Evolutionary conservation across 1,140 invertebrate species (phyloP).

Genomic region (Dinothrombium tinctorium): DNA sequence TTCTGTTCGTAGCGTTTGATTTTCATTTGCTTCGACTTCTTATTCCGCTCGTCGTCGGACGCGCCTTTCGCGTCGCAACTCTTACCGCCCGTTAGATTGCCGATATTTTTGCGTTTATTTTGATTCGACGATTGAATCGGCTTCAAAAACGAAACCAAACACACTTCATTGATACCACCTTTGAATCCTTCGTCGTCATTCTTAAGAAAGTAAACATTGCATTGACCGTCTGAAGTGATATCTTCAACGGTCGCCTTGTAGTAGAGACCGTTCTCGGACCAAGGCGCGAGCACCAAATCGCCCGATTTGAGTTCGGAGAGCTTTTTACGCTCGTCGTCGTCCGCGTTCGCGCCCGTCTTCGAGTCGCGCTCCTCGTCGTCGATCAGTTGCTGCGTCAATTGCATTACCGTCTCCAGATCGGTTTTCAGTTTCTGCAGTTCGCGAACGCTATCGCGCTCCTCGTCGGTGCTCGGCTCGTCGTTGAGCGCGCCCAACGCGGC

Average conservation of each 20-base stretch:
- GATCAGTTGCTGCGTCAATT: conserved; percentile 63
- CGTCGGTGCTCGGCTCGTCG: conserved; percentile 56
- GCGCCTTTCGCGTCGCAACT: too few species aligned
- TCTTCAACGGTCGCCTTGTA: conserved; percentile 76
- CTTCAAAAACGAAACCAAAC: conserved; percentile 9
- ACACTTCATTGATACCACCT: conserved; percentile 8
- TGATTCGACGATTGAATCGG: conserved; percentile 2
- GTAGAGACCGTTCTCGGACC: conserved; percentile 56
- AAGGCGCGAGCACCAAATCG: conserved; percentile 57
- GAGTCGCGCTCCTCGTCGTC: conserved; percentile 33
- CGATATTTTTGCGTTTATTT: conserved; percentile 2
- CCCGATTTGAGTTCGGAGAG: conserved; percentile 61
- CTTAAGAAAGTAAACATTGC: conserved; percentile 53
- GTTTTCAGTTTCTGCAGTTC: conserved; percentile 64
- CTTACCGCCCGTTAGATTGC: too few species aligned
- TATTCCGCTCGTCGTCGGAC: too few species aligned
- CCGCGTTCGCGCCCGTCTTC: conserved; percentile 1
- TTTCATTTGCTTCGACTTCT: too few species aligned
- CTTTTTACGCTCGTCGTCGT: too few species aligned
- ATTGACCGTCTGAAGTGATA: conserved; percentile 51
- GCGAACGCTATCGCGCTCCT: too few species aligned
- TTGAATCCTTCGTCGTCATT: too few species aligned
- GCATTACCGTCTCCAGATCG: conserved; percentile 31
- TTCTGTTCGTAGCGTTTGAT: too few species aligned
- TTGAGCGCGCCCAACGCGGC: conserved; percentile 66